These are phyloP conservation scores for Esperia sulphurella DNA, from an alignment of 2,888 invertebrate species.

Conservation along the genomic window DNA sequence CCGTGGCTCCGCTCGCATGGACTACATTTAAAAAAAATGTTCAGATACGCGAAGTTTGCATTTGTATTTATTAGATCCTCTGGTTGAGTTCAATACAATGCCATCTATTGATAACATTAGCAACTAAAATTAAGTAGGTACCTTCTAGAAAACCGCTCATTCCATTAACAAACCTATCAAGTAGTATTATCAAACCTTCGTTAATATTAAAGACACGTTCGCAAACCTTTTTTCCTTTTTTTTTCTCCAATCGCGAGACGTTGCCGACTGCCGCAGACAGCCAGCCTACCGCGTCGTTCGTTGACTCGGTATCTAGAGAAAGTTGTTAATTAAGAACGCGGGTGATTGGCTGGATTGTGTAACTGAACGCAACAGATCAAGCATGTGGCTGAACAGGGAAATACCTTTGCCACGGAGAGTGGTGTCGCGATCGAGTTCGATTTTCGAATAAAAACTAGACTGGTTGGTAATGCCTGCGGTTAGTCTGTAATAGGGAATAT, in stretches of 20 bases:
- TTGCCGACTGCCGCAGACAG: constrained; percentile 1
- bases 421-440: neutral
- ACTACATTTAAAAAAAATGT: no score
- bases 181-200: no score
- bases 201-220: neutral
- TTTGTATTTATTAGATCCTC: no score
- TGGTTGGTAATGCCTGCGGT: neutral
- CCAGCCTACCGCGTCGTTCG: constrained; percentile 34
- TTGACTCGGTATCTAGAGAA: constrained; percentile 65
- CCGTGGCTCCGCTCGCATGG: no score
- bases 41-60: no score
- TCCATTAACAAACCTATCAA: no score
- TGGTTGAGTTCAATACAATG: no score
- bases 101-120: no score
- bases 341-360: constrained; percentile 62
- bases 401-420: constrained; percentile 32
- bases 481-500: neutral
- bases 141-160: no score
- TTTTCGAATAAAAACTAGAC: constrained; percentile 5
- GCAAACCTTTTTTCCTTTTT: constrained; percentile 3
- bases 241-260: constrained; percentile 2
- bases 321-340: constrained; percentile 66
- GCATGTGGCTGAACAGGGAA: constrained; percentile 47
- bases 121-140: no score
- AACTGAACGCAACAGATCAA: constrained; percentile 54